Conservation (phyloP, 2,888 invertebrate species). For the Euproctis similis region DNA sequence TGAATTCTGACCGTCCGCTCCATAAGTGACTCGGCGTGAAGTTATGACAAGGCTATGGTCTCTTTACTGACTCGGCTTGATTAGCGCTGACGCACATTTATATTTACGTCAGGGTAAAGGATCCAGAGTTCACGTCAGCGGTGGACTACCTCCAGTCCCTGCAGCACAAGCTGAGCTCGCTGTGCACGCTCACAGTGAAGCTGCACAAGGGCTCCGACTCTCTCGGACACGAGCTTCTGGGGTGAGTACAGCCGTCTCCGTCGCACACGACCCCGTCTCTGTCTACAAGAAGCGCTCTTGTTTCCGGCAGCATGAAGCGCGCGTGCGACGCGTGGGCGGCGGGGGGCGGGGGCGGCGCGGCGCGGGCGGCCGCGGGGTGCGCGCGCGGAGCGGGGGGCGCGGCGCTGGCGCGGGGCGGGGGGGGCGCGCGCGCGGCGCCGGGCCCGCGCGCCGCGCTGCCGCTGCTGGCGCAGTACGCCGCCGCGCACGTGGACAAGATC, state of each 20-base stretch:
- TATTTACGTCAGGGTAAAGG: conserved; percentile 45
- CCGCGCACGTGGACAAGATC: conserved; percentile 48
- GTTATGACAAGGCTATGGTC: too few species aligned
- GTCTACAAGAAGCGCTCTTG: too few species aligned
- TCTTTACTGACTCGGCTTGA: too few species aligned
- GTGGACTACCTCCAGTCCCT: conserved; percentile 55
- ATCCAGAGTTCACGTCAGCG: conserved; percentile 55
- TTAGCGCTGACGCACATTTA: too few species aligned
- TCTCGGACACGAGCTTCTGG: conserved; percentile 37
- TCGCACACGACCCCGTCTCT: too few species aligned
- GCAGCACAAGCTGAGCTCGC: conserved; percentile 48
- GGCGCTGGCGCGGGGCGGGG: conserved; percentile 18
- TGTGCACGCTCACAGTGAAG: conserved; percentile 47
- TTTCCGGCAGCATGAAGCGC: conserved; percentile 7
- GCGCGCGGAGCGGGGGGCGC: conserved; percentile 13
- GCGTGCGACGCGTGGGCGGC: conserved; percentile 9
- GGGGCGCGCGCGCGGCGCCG: conserved; percentile 15
- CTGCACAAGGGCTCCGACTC: conserved; percentile 44
- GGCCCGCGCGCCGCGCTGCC: conserved; percentile 1
- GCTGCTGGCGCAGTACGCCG: conserved; percentile 11
- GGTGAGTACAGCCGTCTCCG: too few species aligned
- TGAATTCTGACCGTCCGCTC: too few species aligned
- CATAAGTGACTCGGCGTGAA: too few species aligned
- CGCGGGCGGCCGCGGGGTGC: conserved; percentile 9
- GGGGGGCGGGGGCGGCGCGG: conserved; percentile 12